phyloP scores from a whole-genome alignment of 2,113 vertebrate species.

The Probosciger aterrimus region DNA sequence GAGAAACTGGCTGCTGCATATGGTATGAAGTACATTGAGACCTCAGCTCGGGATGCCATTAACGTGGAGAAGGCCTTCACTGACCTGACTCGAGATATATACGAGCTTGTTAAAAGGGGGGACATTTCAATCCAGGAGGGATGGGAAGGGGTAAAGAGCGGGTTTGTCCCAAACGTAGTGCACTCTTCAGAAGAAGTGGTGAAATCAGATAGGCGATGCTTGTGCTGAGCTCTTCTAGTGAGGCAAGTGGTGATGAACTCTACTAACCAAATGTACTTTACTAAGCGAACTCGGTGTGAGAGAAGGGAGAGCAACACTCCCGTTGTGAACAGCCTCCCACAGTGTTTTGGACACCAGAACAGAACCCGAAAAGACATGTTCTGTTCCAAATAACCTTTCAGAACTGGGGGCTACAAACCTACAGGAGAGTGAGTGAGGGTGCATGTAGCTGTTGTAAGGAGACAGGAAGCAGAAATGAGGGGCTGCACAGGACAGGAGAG shows the following conservation, averaged over 20 bases:
- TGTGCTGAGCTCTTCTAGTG: conserved; percentile 82
- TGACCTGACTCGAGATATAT: conserved; percentile 93
- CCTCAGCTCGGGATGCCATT: conserved; percentile 92
- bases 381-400: conserved; percentile 53
- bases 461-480: conserved; percentile 24
- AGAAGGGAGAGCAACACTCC: conserved; percentile 44
- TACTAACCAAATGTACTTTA: conserved; percentile 63
- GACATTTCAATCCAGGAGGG: conserved; percentile 96
- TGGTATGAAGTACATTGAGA: conserved; percentile 94
- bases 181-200: conserved; percentile 94
- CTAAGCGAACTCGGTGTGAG: conserved; percentile 63
- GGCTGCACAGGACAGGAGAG: neutral
- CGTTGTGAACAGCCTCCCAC: conserved; percentile 22
- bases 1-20: conserved; percentile 92
- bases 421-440: conserved; percentile 51
- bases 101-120: conserved; percentile 91
- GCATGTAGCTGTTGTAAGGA: conserved; percentile 59
- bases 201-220: conserved; percentile 88
- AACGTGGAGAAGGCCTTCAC: conserved; percentile 98
- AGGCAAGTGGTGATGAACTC: conserved; percentile 51
- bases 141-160: conserved; percentile 98
- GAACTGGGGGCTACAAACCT: neutral
- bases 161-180: conserved; percentile 93
- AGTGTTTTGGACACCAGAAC: conserved; percentile 42
- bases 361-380: conserved; percentile 20